Percentiles rank a stretch among this genome's conserved stretches.
phyloP scores from a whole-genome alignment of 2,888 invertebrate genomes.

The Tipula helvola region DNA sequence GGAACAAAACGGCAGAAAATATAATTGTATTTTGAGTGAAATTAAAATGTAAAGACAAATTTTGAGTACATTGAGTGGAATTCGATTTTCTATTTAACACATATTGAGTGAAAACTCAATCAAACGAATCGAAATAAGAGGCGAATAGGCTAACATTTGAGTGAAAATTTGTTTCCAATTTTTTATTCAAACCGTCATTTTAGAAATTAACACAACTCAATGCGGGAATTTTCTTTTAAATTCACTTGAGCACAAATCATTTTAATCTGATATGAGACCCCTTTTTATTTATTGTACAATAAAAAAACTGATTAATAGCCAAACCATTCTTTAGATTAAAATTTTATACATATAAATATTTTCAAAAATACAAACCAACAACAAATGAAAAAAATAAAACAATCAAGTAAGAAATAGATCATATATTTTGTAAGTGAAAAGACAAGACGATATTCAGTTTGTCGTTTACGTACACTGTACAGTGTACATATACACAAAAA shows the following conservation, averaged over 20 bases:
- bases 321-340: neutral
- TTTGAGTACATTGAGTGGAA: too few relatives aligned
- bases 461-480: too few relatives aligned
- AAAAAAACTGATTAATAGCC: neutral
- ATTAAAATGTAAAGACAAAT: too few relatives aligned
- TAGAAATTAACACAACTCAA: too few relatives aligned
- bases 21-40: too few relatives aligned
- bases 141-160: too few relatives aligned
- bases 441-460: neutral
- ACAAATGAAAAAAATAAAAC: neutral
- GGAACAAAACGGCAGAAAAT: too few relatives aligned
- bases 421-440: neutral
- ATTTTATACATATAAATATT: neutral
- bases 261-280: neutral
- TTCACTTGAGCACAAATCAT: neutral
- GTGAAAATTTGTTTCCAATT: too few relatives aligned
- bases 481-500: neutral
- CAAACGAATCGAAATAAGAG: too few relatives aligned
- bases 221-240: neutral
- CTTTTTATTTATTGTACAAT: neutral
- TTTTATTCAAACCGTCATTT: too few relatives aligned
- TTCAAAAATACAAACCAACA: neutral
- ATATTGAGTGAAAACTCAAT: too few relatives aligned
- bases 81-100: too few relatives aligned
- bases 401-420: neutral